These are phyloP conservation scores for Pegea sp. DNA, from an alignment of 23 tunicate genomes.

Conservation along the genomic window DNA sequence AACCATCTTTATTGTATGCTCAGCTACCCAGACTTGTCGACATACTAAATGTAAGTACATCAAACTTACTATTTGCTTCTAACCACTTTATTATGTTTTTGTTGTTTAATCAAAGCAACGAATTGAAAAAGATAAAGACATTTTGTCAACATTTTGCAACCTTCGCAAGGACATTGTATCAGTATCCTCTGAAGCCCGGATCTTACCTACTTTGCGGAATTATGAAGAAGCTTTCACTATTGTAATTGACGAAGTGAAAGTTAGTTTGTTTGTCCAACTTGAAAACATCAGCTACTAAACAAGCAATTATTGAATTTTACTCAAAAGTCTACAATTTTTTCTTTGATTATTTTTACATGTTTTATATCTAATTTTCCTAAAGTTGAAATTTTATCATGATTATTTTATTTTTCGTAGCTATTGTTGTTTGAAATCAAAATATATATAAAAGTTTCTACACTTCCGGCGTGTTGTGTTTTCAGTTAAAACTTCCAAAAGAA, in stretches of 20 bases:
- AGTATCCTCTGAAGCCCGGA: conserved; percentile 51
- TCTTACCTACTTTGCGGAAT: conserved; percentile 31
- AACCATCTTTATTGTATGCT: conserved; percentile 80
- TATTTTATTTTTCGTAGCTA: too few species aligned
- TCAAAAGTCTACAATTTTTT: too few species aligned
- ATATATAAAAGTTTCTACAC: too few species aligned
- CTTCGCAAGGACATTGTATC: conserved; percentile 61
- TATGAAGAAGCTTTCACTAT: conserved; percentile 46
- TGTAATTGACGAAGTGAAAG: conserved; percentile 49
- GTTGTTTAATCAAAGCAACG: conserved; percentile 24
- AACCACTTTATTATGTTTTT: neutral
- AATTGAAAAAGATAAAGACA: conserved; percentile 70
- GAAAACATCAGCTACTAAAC: too few species aligned
- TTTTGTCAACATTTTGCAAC: conserved; percentile 61
- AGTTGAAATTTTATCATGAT: too few species aligned
- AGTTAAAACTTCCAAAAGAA: too few species aligned
- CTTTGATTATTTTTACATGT: too few species aligned
- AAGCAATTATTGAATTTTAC: too few species aligned
- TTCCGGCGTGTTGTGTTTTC: too few species aligned
- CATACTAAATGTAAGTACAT: conserved; percentile 21
- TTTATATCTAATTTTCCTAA: too few species aligned
- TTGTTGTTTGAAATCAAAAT: too few species aligned
- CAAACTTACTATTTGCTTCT: neutral
- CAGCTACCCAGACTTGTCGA: conserved; percentile 67
- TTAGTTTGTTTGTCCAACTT: conserved; percentile 2